A percentile compares a stretch with the other conserved stretches of the same genome.
phyloP scores from a whole-genome alignment of 1,140 invertebrate genomes.

The Drosophila obscura region DNA sequence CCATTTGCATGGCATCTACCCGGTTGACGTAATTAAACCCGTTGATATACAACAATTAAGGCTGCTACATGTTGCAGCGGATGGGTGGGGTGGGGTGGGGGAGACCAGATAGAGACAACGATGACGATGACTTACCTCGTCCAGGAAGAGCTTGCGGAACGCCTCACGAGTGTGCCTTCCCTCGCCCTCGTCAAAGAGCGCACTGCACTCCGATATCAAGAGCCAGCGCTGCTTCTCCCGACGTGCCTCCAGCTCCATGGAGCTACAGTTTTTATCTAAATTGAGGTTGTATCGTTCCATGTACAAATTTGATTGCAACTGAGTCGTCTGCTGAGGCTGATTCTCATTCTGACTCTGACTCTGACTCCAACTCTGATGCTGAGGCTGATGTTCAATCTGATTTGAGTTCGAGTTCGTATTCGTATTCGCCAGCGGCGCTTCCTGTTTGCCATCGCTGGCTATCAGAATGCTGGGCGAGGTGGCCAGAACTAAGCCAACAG shows the following conservation, averaged over 20 bases:
- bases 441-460: constrained; percentile 59
- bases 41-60: constrained; percentile 13
- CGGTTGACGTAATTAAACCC: constrained; percentile 22
- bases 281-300: constrained; percentile 83
- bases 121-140: constrained; percentile 63
- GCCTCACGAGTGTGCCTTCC: constrained; percentile 82
- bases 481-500: constrained; percentile 15
- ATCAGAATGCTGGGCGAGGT: constrained; percentile 70
- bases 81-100: no score
- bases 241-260: constrained; percentile 83
- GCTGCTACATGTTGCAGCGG: neutral
- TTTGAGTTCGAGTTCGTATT: constrained; percentile 17
- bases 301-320: constrained; percentile 75
- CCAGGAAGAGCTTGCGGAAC: constrained; percentile 79
- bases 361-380: constrained; percentile 1
- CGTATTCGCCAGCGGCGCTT: constrained; percentile 27
- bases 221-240: constrained; percentile 83
- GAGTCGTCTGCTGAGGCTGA: constrained; percentile 37
- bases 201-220: constrained; percentile 83
- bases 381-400: constrained; percentile 1
- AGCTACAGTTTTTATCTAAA: constrained; percentile 84
- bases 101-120: neutral
- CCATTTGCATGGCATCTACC: constrained; percentile 9
- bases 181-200: constrained; percentile 80
- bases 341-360: constrained; percentile 33